Conservation (phyloP, 2,888 invertebrate species). For the Leucophora obtusa region DNA sequence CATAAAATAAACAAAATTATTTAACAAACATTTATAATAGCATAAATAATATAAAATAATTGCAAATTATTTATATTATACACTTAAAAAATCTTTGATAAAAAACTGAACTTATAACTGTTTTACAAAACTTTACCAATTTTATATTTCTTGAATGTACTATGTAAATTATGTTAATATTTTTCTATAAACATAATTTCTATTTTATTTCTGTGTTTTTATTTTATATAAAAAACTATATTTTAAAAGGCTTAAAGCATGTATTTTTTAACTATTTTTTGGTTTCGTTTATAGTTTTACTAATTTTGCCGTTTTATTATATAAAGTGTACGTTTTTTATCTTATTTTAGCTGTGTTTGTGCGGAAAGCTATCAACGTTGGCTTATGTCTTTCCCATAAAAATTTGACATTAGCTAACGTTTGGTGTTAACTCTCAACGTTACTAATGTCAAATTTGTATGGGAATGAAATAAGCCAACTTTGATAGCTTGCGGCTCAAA, state of each 20-base stretch:
- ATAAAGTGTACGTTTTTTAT: slow-evolving; percentile 51
- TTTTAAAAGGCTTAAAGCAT: neutral
- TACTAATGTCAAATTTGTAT: too few relatives aligned
- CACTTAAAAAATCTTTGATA: slow-evolving; percentile 53
- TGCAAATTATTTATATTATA: slow-evolving; percentile 63
- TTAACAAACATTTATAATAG: slow-evolving; percentile 66
- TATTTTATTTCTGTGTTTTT: neutral
- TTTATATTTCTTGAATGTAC: neutral
- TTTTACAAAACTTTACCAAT: neutral
- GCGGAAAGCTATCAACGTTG: too few relatives aligned
- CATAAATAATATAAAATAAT: slow-evolving; percentile 60
- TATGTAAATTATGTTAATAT: neutral
- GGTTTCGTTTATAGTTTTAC: too few relatives aligned
- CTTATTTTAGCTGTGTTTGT: too few relatives aligned
- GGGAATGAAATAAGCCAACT: too few relatives aligned
- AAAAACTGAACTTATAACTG: slow-evolving; percentile 24
- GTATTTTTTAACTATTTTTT: neutral
- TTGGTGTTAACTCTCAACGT: too few relatives aligned
- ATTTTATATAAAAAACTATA: neutral
- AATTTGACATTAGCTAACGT: too few relatives aligned
- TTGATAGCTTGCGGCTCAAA: too few relatives aligned
- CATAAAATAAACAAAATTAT: slow-evolving; percentile 63
- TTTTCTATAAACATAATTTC: neutral
- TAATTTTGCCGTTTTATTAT: neutral
- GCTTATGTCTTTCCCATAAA: too few relatives aligned